Evolutionary conservation across 1,140 invertebrate genomes (phyloP).

Genomic region (Caenorhabditis inopinata): DNA sequence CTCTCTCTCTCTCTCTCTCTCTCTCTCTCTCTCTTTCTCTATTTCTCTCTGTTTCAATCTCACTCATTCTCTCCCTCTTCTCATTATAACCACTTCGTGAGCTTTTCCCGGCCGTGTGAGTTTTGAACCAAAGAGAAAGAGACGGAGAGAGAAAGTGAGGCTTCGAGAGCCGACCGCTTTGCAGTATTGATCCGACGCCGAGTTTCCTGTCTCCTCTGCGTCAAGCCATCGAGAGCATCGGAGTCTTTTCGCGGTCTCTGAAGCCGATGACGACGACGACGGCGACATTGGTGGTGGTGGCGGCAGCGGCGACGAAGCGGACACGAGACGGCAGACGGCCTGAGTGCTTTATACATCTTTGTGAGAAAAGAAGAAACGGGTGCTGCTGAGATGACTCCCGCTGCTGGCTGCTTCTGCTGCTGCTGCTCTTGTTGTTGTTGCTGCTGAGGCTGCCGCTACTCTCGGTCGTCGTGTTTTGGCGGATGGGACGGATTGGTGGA

Average conservation of each 20-base stretch:
- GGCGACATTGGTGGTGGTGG: background rate
- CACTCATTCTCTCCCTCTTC: background rate
- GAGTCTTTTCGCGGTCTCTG: background rate
- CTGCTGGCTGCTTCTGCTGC: too few species aligned
- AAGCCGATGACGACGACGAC: conserved; percentile 1
- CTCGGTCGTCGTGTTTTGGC: conserved; percentile 15
- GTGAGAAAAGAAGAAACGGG: too few species aligned
- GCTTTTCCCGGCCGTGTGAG: conserved; percentile 20
- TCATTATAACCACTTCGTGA: conserved; percentile 30
- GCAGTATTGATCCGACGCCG: conserved; percentile 2
- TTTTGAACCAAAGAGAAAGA: conserved; percentile 11
- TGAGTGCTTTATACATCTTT: background rate
- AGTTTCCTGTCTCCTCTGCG: conserved; percentile 26
- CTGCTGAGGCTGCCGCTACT: background rate
- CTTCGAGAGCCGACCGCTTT: conserved; percentile 13
- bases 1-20: too few species aligned
- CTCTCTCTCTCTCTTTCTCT: too few species aligned
- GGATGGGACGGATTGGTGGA: conserved; percentile 27
- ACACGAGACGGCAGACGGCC: conserved; percentile 4
- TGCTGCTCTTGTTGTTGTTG: too few species aligned
- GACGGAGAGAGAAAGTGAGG: background rate
- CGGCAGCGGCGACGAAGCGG: background rate
- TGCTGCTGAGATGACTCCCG: too few species aligned
- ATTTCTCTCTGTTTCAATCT: background rate
- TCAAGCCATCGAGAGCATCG: conserved; percentile 9